These are phyloP conservation scores for Antedon mediterranea DNA, from an alignment of 53 echinoderm and acorn worm genomes.

Conservation along the genomic window DNA sequence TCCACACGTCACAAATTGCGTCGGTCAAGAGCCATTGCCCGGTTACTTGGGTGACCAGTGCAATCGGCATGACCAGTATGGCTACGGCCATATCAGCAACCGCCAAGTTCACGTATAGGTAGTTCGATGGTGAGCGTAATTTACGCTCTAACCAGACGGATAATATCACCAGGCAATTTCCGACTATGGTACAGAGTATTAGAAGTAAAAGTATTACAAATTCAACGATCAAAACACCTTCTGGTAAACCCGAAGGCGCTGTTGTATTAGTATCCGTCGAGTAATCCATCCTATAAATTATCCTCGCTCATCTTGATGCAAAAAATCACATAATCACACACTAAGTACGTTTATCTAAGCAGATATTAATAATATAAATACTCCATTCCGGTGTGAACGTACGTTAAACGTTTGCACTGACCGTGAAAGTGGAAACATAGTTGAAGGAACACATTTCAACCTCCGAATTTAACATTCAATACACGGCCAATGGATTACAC, in stretches of 20 bases:
- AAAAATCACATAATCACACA: no score
- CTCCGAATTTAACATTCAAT: no score
- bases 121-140: conserved; percentile 67
- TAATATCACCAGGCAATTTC: conserved; percentile 65
- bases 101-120: conserved; percentile 80
- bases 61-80: conserved; percentile 84
- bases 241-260: background rate
- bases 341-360: no score
- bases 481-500: no score
- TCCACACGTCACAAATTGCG: conserved; percentile 50
- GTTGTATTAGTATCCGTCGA: background rate
- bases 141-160: conserved; percentile 74
- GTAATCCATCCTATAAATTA: background rate
- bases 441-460: no score
- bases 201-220: background rate
- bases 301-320: no score
- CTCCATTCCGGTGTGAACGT: no score
- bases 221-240: background rate
- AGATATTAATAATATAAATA: no score
- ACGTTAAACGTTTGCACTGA: no score
- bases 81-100: conserved; percentile 70
- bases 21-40: conserved; percentile 53
- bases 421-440: no score
- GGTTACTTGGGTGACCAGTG: conserved; percentile 34
- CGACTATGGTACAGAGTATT: conserved; percentile 45